These are phyloP conservation scores for Theonella swinhoei DNA, from an alignment of 37 sponge, comb jelly and placozoan genomes.

Conservation along the genomic window DNA sequence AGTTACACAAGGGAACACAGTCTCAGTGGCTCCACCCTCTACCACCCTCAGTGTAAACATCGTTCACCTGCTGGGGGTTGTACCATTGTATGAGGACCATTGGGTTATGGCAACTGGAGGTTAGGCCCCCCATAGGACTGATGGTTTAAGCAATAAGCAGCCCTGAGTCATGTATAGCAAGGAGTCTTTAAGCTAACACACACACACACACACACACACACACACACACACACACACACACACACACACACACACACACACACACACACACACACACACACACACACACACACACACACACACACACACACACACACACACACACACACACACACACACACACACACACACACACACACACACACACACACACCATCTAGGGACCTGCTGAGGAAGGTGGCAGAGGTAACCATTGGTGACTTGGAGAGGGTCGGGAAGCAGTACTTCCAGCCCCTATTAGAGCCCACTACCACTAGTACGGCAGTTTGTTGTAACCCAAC, in stretches of 20 bases:
- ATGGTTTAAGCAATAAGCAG: neutral
- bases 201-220: too few relatives aligned
- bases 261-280: slow-evolving; percentile 10
- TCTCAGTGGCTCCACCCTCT: too few relatives aligned
- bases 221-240: neutral
- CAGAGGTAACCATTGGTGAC: slow-evolving; percentile 76
- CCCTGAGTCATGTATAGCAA: too few relatives aligned
- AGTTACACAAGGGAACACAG: too few relatives aligned
- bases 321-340: neutral
- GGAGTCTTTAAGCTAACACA: too few relatives aligned
- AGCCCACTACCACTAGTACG: slow-evolving; percentile 41
- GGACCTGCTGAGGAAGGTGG: slow-evolving; percentile 56
- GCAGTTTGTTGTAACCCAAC: slow-evolving; percentile 85
- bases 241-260: neutral
- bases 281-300: slow-evolving; percentile 9
- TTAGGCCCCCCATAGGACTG: neutral
- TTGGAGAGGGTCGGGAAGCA: slow-evolving; percentile 62
- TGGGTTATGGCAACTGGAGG: too few relatives aligned
- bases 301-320: neutral
- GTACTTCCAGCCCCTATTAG: slow-evolving; percentile 78
- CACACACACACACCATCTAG: slow-evolving; percentile 8
- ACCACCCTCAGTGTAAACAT: too few relatives aligned
- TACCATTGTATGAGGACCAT: too few relatives aligned
- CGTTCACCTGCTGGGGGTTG: too few relatives aligned
- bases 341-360: neutral